Percentiles rank a stretch among this genome's conserved stretches.
These are phyloP conservation scores for Ormia ochracea DNA, from an alignment of 2,888 invertebrate genomes.

Conservation along the genomic window DNA sequence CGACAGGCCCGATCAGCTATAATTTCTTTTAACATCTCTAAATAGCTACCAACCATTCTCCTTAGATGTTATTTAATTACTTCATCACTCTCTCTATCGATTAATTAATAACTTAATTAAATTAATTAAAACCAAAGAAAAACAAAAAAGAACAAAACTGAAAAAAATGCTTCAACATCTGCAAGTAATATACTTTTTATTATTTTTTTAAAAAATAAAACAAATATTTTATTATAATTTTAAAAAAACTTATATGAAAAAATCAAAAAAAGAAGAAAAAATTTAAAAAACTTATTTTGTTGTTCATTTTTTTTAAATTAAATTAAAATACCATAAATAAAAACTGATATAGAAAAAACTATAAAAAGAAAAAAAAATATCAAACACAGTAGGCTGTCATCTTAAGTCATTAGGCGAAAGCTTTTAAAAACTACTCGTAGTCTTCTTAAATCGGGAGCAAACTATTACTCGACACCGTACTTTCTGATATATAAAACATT, in stretches of 20 bases:
- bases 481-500: too few species aligned
- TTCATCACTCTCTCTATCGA: slow-evolving; percentile 74
- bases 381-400: slow-evolving; percentile 33
- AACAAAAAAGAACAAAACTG: slow-evolving; percentile 42
- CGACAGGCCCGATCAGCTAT: slow-evolving; percentile 79
- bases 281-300: slow-evolving; percentile 64
- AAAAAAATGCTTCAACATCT: slow-evolving; percentile 72
- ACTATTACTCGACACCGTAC: too few species aligned
- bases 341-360: slow-evolving; percentile 60
- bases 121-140: slow-evolving; percentile 71
- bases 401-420: neutral
- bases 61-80: slow-evolving; percentile 73
- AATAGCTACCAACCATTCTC: slow-evolving; percentile 75
- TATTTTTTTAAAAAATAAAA: slow-evolving; percentile 71
- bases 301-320: slow-evolving; percentile 65
- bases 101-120: slow-evolving; percentile 75
- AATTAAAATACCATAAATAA: slow-evolving; percentile 64
- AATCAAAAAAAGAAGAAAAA: slow-evolving; percentile 59
- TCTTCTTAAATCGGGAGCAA: too few species aligned
- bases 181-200: slow-evolving; percentile 73
- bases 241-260: slow-evolving; percentile 60
- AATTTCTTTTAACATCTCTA: slow-evolving; percentile 68
- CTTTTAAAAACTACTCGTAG: neutral
- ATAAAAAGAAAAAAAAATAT: slow-evolving; percentile 20
- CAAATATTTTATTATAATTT: slow-evolving; percentile 65